phyloP scores from a whole-genome alignment of 2,888 invertebrate species.

The Mellilla xanthometata region DNA sequence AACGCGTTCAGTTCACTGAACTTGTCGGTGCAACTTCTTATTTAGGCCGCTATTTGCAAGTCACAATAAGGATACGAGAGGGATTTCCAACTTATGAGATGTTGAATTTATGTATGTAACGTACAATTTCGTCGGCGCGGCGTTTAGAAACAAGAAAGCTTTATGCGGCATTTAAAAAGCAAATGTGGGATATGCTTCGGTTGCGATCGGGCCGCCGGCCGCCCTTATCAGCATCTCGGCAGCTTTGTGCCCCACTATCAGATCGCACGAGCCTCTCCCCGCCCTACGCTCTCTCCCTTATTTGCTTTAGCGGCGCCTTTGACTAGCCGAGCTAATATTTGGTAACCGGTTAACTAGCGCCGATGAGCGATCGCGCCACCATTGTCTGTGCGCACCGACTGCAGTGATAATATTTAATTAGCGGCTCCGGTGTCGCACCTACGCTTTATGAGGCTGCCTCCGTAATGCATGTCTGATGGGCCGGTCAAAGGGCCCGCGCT shows the following conservation, averaged over 20 bases:
- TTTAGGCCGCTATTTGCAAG: conserved; percentile 66
- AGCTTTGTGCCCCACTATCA: conserved; percentile 65
- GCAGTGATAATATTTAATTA: conserved; percentile 80
- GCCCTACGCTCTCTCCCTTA: conserved; percentile 49
- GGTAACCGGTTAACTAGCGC: conserved; percentile 73
- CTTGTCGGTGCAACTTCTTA: conserved; percentile 65
- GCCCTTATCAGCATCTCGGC: conserved; percentile 66
- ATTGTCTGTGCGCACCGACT: conserved; percentile 72
- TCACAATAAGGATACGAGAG: conserved; percentile 35
- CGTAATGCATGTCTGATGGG: conserved; percentile 50
- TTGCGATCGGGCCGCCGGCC: conserved; percentile 50
- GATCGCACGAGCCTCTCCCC: conserved; percentile 57
- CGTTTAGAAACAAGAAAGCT: conserved; percentile 24
- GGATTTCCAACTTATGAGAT: conserved; percentile 13
- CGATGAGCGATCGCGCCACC: conserved; percentile 66
- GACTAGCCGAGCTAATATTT: conserved; percentile 74
- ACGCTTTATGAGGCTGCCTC: conserved; percentile 49
- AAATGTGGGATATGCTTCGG: conserved; percentile 51
- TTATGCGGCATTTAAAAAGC: conserved; percentile 45
- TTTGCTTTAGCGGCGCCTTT: conserved; percentile 70
- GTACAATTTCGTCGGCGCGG: conserved; percentile 17
- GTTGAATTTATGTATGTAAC: conserved; percentile 12
- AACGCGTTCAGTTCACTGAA: conserved; percentile 54
- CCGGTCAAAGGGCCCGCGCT: conserved; percentile 63
- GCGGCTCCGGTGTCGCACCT: conserved; percentile 74